phyloP scores from a whole-genome alignment of 2,797 vertebrate species.

The Ibycter americanus region DNA sequence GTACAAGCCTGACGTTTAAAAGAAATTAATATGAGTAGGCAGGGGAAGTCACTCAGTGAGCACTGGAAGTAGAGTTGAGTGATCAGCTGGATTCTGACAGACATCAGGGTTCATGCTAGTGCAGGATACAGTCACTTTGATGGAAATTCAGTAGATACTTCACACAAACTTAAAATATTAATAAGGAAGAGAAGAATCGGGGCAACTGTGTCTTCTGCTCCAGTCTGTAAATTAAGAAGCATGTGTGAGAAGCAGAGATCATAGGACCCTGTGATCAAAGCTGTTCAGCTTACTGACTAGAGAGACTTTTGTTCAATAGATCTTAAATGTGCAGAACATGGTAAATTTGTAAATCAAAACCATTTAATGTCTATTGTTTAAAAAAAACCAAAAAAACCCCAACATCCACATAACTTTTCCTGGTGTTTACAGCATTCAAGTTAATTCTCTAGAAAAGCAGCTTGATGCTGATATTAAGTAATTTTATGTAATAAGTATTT shows the following conservation, averaged over 20 bases:
- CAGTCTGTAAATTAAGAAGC: not conserved
- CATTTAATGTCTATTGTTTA: not conserved
- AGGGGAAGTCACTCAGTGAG: not conserved
- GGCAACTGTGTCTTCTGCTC: not conserved
- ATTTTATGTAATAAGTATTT: not conserved
- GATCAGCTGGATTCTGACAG: not conserved
- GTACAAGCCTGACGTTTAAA: not conserved
- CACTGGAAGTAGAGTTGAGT: not conserved
- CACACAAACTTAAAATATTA: not conserved
- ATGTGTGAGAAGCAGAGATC: not conserved
- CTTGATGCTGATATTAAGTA: not conserved
- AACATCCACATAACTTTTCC: not conserved
- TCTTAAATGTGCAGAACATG: not conserved
- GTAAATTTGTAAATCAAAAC: not conserved
- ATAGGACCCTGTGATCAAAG: not conserved
- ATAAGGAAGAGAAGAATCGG: not conserved
- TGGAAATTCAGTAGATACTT: not conserved
- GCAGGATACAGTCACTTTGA: rapidly evolving
- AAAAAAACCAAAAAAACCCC: not conserved
- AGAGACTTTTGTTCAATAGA: not conserved
- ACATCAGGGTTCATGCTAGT: not conserved
- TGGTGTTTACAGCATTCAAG: not conserved
- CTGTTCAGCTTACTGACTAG: not conserved
- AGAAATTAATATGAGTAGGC: not conserved
- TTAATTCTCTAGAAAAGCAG: not conserved